Percentiles rank a stretch among this genome's conserved stretches.
Evolutionary conservation across 2,797 vertebrate species (phyloP).

Genomic region (Eurystomus glaucurus): DNA sequence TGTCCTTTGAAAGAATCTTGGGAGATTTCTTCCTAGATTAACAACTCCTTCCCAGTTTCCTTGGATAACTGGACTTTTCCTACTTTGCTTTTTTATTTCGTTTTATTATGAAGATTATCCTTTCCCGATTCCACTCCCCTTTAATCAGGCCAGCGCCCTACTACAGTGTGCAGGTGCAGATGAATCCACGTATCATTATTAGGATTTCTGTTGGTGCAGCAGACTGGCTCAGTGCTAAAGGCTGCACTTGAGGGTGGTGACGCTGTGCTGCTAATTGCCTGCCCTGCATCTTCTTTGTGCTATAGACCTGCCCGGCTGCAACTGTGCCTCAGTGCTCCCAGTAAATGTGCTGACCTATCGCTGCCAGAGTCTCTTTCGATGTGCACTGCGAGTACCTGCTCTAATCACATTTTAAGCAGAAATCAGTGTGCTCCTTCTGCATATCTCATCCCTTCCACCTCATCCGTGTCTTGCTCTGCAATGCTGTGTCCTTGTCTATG

Average conservation of each 20-base stretch:
- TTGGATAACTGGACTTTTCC: neutral
- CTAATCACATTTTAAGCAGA: neutral
- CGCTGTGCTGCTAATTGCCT: neutral
- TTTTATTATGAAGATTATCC: neutral
- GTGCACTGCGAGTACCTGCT: neutral
- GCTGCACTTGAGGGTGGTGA: neutral
- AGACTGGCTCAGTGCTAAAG: neutral
- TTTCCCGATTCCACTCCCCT: neutral
- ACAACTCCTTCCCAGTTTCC: neutral
- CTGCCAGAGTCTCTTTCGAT: neutral
- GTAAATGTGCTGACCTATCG: neutral
- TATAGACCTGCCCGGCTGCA: neutral
- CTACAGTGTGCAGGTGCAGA: neutral
- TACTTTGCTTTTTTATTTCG: neutral
- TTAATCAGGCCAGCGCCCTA: neutral
- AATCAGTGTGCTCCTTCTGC: neutral
- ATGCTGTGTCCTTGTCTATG: fast-evolving
- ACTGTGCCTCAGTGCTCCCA: neutral
- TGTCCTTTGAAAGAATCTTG: neutral
- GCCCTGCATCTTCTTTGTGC: neutral
- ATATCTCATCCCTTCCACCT: neutral
- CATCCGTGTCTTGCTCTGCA: neutral
- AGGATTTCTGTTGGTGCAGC: neutral
- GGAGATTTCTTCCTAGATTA: neutral
- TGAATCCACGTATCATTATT: neutral